phyloP scores from a whole-genome alignment of 2,888 invertebrate species.

The Endotricha flammealis region DNA sequence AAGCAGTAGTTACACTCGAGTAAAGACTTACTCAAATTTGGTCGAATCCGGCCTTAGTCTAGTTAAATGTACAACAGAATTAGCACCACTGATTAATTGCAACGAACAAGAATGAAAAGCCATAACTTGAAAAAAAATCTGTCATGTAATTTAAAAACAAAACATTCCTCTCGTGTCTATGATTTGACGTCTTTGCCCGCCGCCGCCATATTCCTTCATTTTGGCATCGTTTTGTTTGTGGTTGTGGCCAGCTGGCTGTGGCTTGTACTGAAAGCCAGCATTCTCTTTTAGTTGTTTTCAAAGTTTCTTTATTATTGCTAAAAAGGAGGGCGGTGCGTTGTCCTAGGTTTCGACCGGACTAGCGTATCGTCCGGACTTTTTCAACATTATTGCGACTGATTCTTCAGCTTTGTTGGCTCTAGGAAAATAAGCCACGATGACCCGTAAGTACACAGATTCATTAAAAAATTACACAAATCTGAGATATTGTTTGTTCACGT shows the following conservation, averaged over 20 bases:
- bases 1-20: too few species aligned
- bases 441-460: constrained; percentile 72
- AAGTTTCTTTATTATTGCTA: constrained; percentile 54
- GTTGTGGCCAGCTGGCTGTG: constrained; percentile 49
- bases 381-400: constrained; percentile 26
- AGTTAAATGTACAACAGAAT: too few species aligned
- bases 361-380: constrained; percentile 73
- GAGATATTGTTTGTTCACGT: constrained; percentile 14
- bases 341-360: constrained; percentile 75
- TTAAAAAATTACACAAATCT: too few species aligned
- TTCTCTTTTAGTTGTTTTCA: constrained; percentile 60
- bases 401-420: constrained; percentile 34
- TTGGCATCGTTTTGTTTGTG: constrained; percentile 30
- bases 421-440: constrained; percentile 54
- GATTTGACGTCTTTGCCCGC: constrained; percentile 3
- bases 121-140: too few species aligned
- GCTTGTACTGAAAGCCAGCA: constrained; percentile 33
- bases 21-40: too few species aligned
- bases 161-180: constrained; percentile 5
- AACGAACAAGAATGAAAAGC: too few species aligned
- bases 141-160: too few species aligned
- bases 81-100: too few species aligned
- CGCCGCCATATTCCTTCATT: constrained; percentile 9
- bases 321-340: constrained; percentile 74
- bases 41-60: too few species aligned